Conservation (phyloP, 2,888 invertebrate genomes). For the Sturmia bella region DNA sequence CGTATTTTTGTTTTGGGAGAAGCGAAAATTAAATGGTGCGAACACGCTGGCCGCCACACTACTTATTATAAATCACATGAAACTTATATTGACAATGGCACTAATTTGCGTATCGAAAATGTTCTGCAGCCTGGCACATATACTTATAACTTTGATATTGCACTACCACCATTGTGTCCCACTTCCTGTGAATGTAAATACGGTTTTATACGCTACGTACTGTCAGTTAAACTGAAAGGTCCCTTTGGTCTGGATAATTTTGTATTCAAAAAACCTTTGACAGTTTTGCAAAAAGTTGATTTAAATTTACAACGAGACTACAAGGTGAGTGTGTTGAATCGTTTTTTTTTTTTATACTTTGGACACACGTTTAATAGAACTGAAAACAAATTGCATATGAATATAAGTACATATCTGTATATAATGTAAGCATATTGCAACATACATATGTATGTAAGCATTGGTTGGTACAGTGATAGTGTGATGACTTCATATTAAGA, state of each 20-base stretch:
- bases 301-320: constrained; percentile 87
- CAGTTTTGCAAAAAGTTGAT: constrained; percentile 89
- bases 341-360: not conserved
- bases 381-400: not conserved
- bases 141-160: constrained; percentile 72
- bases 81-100: constrained; percentile 70
- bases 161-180: constrained; percentile 72
- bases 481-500: too few species aligned
- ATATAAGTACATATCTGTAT: too few species aligned
- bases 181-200: constrained; percentile 85
- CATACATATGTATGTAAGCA: too few species aligned
- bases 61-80: constrained; percentile 69
- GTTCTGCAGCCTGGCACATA: constrained; percentile 71
- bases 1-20: constrained; percentile 72
- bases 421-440: too few species aligned
- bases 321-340: constrained; percentile 82
- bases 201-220: constrained; percentile 89
- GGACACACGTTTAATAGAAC: too few species aligned
- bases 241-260: constrained; percentile 87
- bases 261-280: constrained; percentile 83
- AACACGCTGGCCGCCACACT: constrained; percentile 69
- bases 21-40: constrained; percentile 74
- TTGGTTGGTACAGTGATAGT: too few species aligned
- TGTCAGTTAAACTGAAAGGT: constrained; percentile 88
- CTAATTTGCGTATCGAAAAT: constrained; percentile 66